Base-by-base conservation (phyloP, 2,888 invertebrate species). In the Oxycera nigricornis region DNA sequence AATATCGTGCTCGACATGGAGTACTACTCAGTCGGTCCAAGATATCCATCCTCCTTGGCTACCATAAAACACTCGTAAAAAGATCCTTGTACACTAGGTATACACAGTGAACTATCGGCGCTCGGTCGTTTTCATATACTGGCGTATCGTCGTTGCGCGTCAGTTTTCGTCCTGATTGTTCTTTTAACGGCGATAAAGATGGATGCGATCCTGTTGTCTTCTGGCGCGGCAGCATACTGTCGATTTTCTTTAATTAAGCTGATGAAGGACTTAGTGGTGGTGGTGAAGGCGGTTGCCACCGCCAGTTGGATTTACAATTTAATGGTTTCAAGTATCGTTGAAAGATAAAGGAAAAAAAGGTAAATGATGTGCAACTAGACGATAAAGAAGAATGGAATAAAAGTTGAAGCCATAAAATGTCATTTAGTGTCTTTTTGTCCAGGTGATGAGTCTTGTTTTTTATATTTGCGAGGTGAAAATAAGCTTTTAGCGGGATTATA, bases 241-340 rank as follows among this genome's bases (percentile, higher is more conserved):
- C 70, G 70, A 70, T 70, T 70, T 52, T 52, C 52, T 70, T 70
- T 70, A 70, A 70, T 70, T 70, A 70, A 70, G 70, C 24, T 70
- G 70, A 65, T 65, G 65, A 65, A 65, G 41, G 35, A 65, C 14
- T 65, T 39, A 17, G 2, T 46, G 46, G 46, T 14, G 17, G 46
- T 46, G 46, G 46, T n/a, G n/a, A n/a, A n/a, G n/a, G n/a, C n/a
- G n/a, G n/a, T n/a, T n/a, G n/a, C n/a, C 30, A 30, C 28, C 65
- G 65, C 41, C 65, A 65, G 65, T 41, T 65, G 65, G 39, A 39
- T 65, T 39, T 65, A 24, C 41, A 39, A 41, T 65, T 65, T 65
- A 41, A 65, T 41, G 41, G 41, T 14, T 46, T 46, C 17, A 24
- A 55, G 52, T 55, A 55, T 55, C 52, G 52, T 55, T 55, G 52